Base-by-base conservation (phyloP, 2,888 invertebrate genomes). In the Pardosa pseudoannulata region DNA sequence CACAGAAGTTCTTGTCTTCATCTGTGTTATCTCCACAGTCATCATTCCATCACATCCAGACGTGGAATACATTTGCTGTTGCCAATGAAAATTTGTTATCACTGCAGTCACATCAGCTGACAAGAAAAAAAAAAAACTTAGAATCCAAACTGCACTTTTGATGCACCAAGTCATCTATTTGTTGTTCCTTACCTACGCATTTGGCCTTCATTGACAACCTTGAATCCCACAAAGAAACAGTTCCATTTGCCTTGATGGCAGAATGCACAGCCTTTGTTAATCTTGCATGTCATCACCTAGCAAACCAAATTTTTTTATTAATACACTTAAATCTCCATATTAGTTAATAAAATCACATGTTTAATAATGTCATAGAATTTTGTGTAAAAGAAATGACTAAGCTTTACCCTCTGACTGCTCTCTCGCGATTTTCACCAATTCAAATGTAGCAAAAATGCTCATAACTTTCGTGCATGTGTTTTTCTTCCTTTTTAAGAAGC, bases 41-140 rank as follows among this genome's bases (percentile, higher is more conserved):
- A 89, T 97, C 96, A 90, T 97, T 0, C 97, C 95, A 91, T 98
- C 98, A 91, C 98, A 98, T 0, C 97, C 95, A 97, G 96, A 76
- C 96, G 93, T 0, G 96, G 96, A 88, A 98, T 96, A 90, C 98
- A 98, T 90, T 96, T 95, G 7, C 97, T 97, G 91, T 98, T 98
- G 67, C 94, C 95, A 91, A 98, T 90, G 96, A 95, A 92, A 98
- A 98, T 91, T 97, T 97, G 90, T 94, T 95, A 0, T 94, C 92
- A 90, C 97, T 97, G 90, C 97, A 0, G 95, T 95, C 27, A 96
- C 93, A 90, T 88, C 88, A 64, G 88, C 88, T 89, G 41, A 64
- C 78, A 71, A 36, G 9, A 5, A 36, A 36, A 5, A 36, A 36
- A n/a, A n/a, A n/a, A n/a, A n/a, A n/a, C n/a, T n/a, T n/a, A n/a